Conservation (phyloP, 2,888 invertebrate genomes). For the Creontiades dilutus region DNA sequence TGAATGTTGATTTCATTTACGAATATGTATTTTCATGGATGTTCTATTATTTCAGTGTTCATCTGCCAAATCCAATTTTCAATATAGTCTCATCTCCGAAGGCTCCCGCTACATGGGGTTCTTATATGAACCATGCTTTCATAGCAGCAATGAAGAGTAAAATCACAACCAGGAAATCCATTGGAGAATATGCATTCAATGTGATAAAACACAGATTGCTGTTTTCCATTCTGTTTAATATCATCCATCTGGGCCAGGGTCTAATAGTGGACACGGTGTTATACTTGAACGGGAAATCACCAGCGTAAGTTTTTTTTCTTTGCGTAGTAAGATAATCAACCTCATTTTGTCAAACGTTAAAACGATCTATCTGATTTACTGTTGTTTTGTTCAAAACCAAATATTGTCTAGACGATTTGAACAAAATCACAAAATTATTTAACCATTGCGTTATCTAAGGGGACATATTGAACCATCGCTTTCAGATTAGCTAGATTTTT, state of each 20-base stretch:
- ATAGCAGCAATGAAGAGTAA: not conserved
- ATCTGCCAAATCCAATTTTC: constrained; percentile 62
- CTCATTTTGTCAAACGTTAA: too few species aligned
- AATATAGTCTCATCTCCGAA: constrained; percentile 71
- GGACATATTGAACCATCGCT: too few species aligned
- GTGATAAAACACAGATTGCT: constrained; percentile 58
- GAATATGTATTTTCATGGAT: not conserved
- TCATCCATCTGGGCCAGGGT: constrained; percentile 70
- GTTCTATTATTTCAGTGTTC: constrained; percentile 38
- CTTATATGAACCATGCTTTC: constrained; percentile 41
- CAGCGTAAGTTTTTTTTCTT: constrained; percentile 70
- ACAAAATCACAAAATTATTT: too few species aligned
- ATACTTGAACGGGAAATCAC: constrained; percentile 69
- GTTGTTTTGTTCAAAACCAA: too few species aligned
- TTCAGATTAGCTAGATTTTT: too few species aligned
- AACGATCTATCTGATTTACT: too few species aligned
- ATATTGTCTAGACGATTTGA: too few species aligned
- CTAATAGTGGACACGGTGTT: constrained; percentile 69
- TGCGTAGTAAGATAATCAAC: too few species aligned
- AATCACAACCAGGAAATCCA: constrained; percentile 30
- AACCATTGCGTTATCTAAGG: too few species aligned
- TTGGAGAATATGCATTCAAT: constrained; percentile 54
- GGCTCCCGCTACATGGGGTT: constrained; percentile 69
- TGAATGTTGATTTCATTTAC: too few species aligned
- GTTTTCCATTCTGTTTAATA: constrained; percentile 47